Percentiles rank a stretch among this genome's conserved stretches.
Evolutionary conservation across 2,113 vertebrate genomes (phyloP).

Genomic region (Progne subis): DNA sequence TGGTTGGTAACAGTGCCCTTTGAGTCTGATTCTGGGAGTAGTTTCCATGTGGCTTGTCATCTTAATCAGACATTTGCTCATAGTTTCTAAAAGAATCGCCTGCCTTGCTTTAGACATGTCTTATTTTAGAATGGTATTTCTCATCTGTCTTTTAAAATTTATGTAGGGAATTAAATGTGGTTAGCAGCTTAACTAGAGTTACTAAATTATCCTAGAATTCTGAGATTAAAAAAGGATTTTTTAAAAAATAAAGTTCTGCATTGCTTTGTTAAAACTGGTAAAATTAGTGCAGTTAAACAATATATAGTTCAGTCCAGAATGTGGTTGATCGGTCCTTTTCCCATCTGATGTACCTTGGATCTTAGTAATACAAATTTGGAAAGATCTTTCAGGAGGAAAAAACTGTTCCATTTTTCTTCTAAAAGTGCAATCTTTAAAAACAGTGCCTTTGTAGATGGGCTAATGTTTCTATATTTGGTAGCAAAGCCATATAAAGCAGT

Average conservation of each 20-base stretch:
- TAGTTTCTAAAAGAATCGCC: slow-evolving; percentile 46
- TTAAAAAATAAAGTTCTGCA: neutral
- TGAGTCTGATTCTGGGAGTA: slow-evolving; percentile 46
- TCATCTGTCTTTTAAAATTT: neutral
- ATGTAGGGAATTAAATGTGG: neutral
- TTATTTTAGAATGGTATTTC: slow-evolving; percentile 26
- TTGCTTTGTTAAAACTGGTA: neutral
- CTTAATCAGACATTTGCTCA: slow-evolving; percentile 38
- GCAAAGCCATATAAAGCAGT: slow-evolving; percentile 35
- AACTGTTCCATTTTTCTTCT: neutral
- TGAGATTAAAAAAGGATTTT: neutral
- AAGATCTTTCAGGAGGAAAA: neutral
- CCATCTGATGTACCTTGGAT: neutral
- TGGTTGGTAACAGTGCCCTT: slow-evolving; percentile 52
- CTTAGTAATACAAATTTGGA: neutral
- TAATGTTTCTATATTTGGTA: slow-evolving; percentile 30
- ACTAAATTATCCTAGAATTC: neutral
- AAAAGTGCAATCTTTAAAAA: neutral
- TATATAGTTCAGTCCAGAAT: neutral
- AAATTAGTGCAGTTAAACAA: neutral
- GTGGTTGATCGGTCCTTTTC: neutral
- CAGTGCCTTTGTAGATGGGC: neutral
- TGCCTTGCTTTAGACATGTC: neutral
- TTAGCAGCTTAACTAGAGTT: neutral
- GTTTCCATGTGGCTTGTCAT: slow-evolving; percentile 58